These are phyloP conservation scores for Pardalotus punctatus DNA, from an alignment of 2,113 vertebrate species.

Conservation along the genomic window DNA sequence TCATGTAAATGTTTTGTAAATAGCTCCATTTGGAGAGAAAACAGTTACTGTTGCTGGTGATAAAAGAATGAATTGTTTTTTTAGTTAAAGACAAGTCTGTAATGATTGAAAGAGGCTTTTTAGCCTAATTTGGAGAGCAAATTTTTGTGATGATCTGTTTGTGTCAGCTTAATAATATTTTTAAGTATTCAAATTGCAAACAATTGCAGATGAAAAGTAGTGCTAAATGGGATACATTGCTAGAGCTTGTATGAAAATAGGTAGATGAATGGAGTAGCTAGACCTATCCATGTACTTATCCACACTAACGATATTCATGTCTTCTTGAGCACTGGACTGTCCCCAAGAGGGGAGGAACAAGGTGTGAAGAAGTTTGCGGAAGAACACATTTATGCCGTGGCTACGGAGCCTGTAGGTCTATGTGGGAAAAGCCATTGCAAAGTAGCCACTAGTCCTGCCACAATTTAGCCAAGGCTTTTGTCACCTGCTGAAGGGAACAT, in stretches of 20 bases:
- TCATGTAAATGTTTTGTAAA: not conserved
- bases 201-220: not conserved
- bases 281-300: not conserved
- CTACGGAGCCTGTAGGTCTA: rapidly evolving
- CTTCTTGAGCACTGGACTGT: not conserved
- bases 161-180: not conserved
- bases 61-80: not conserved
- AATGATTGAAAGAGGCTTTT: not conserved
- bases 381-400: rapidly evolving
- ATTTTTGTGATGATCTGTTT: not conserved
- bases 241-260: not conserved
- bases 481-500: not conserved
- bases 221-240: not conserved
- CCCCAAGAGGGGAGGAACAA: rapidly evolving
- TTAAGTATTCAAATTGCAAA: not conserved
- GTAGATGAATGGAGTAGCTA: not conserved
- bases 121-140: not conserved
- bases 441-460: not conserved
- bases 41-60: not conserved
- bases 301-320: not conserved
- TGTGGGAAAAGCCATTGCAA: not conserved
- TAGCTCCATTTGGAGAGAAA: not conserved
- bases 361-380: not conserved
- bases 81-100: not conserved
- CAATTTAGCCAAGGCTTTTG: not conserved